Percentiles rank a stretch among this genome's conserved stretches.
phyloP scores from a whole-genome alignment of 2,113 vertebrate genomes.

The Limnothrissa miodon region DNA sequence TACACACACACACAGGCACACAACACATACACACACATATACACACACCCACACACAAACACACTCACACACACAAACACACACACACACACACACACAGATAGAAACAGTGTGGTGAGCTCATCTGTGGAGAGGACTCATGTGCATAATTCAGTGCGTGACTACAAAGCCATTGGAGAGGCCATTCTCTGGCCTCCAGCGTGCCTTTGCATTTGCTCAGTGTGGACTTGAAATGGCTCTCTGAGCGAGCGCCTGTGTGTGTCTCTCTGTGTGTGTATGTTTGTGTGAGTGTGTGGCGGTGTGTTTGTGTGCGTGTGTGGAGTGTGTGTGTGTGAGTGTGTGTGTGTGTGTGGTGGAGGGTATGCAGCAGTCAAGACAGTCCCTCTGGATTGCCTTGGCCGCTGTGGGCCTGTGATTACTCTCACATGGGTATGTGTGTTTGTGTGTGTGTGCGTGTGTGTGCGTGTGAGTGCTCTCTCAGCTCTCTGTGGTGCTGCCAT shows the following conservation, averaged over 20 bases:
- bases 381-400: not conserved
- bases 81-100: constrained; percentile 32
- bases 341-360: too few relatives aligned
- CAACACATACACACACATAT: not conserved
- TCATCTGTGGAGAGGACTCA: not conserved
- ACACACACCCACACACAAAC: constrained; percentile 31
- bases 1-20: constrained; percentile 31
- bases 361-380: not conserved
- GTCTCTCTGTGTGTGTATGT: constrained; percentile 16
- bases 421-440: not conserved
- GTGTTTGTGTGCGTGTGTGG: constrained; percentile 10
- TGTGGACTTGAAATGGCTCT: not conserved
- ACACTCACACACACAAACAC: not conserved
- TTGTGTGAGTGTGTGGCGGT: constrained; percentile 7
- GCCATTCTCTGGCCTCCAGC: constrained; percentile 12
- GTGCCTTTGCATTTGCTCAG: not conserved
- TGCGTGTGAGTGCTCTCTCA: not conserved
- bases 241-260: not conserved
- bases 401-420: not conserved
- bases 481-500: not conserved
- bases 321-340: not conserved
- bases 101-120: not conserved
- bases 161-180: constrained; percentile 1
- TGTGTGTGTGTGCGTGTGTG: not conserved
- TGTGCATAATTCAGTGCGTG: constrained; percentile 4